Conservation (phyloP, 2,888 invertebrate species). For the Amblyjoppa proteus region DNA sequence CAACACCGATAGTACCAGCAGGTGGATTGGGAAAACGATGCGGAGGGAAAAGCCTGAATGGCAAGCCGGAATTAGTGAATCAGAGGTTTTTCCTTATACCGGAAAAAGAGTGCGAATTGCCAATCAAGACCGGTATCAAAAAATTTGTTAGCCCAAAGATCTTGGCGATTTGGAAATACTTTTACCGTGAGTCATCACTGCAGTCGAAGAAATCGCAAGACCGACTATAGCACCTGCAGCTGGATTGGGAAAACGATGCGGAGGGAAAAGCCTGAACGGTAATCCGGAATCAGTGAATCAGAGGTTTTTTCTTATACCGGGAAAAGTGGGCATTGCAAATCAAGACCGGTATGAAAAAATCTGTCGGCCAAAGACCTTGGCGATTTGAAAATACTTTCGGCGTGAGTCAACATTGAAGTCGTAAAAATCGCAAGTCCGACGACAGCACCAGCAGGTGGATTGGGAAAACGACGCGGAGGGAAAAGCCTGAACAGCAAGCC, state of each 20-base stretch:
- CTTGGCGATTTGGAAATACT: no score
- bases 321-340: background rate
- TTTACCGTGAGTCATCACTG: no score
- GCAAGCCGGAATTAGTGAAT: no score
- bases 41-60: no score
- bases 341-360: no score
- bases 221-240: background rate
- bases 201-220: slow-evolving; percentile 19
- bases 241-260: background rate
- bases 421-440: slow-evolving; percentile 21
- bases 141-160: no score
- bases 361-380: no score
- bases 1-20: slow-evolving; percentile 19
- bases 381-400: slow-evolving; percentile 77
- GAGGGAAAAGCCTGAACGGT: no score
- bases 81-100: background rate
- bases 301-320: background rate
- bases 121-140: no score
- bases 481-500: no score
- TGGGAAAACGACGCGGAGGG: background rate
- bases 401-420: slow-evolving; percentile 53
- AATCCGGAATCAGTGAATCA: no score
- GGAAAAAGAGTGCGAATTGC: background rate
- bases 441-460: background rate
- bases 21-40: background rate